Conservation (phyloP, 2,888 invertebrate genomes). For the Trachelus stipa region DNA sequence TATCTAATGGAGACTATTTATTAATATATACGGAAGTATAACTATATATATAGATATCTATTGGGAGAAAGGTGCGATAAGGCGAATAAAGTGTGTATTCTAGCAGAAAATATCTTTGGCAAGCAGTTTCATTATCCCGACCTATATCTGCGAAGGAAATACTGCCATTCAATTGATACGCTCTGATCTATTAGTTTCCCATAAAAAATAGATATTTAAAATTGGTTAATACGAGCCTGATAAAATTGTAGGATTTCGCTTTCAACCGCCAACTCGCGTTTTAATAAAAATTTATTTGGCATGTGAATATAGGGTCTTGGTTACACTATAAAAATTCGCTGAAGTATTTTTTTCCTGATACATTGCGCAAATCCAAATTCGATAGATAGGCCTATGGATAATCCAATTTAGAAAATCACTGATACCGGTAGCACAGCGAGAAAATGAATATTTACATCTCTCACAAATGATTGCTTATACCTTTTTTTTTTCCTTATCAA, state of each 20-base stretch:
- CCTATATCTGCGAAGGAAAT: constrained; percentile 28
- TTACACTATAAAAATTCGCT: background rate
- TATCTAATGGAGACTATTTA: background rate
- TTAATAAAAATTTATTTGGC: background rate
- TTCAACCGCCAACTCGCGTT: no score
- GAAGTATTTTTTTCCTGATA: background rate
- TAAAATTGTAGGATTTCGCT: background rate
- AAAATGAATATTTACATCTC: background rate
- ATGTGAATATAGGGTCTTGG: background rate
- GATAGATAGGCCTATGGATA: background rate
- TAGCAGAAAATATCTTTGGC: constrained; percentile 1
- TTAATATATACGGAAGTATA: background rate
- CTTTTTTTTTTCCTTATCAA: background rate
- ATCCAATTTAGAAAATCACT: background rate
- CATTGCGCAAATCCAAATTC: background rate
- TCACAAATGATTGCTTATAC: background rate
- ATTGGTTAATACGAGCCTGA: constrained; percentile 33
- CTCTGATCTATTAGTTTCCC: constrained; percentile 28
- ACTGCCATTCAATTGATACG: background rate
- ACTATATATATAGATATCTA: background rate
- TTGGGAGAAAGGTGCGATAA: background rate
- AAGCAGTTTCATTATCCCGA: constrained; percentile 40
- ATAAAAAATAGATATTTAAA: constrained; percentile 31
- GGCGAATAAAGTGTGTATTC: background rate
- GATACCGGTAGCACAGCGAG: background rate